Percentiles rank a stretch among this genome's conserved stretches.
phyloP scores from a whole-genome alignment of 2,113 vertebrate genomes.

The Asarcornis scutulata region DNA sequence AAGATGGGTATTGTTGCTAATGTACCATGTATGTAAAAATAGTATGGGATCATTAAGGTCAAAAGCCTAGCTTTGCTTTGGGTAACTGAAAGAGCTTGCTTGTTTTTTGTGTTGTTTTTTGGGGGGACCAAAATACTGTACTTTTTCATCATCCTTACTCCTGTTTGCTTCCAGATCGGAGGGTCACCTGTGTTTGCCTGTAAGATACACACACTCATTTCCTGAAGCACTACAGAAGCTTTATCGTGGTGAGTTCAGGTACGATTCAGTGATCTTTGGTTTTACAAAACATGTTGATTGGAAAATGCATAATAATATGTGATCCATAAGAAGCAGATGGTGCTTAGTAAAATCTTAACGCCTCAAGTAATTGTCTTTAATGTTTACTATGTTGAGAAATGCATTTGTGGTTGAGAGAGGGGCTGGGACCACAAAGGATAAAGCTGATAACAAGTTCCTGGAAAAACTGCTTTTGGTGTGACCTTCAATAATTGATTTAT shows the following conservation, averaged over 20 bases:
- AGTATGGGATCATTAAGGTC: not conserved
- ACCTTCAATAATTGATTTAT: not conserved
- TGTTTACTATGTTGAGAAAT: not conserved
- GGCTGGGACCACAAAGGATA: not conserved
- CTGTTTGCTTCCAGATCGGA: slow-evolving; percentile 81
- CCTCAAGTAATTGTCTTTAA: not conserved
- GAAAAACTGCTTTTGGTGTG: not conserved
- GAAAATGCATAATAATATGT: not conserved
- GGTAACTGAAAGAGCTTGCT: not conserved
- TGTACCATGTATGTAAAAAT: not conserved
- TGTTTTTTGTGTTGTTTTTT: not conserved
- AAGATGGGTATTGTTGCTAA: not conserved
- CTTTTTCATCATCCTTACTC: not conserved
- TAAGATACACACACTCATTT: slow-evolving; percentile 91
- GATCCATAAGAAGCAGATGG: not conserved
- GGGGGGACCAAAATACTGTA: not conserved
- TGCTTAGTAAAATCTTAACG: not conserved
- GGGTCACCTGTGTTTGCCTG: slow-evolving; percentile 95
- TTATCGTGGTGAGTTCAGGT: slow-evolving; percentile 95
- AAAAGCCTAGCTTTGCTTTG: not conserved
- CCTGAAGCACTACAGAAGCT: slow-evolving; percentile 93
- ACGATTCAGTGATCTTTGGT: slow-evolving; percentile 65
- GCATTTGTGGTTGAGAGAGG: not conserved
- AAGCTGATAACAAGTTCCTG: not conserved
- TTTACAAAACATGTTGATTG: not conserved